Conservation (phyloP, 2,888 invertebrate species). For the Glyphotaelius pellucidus region DNA sequence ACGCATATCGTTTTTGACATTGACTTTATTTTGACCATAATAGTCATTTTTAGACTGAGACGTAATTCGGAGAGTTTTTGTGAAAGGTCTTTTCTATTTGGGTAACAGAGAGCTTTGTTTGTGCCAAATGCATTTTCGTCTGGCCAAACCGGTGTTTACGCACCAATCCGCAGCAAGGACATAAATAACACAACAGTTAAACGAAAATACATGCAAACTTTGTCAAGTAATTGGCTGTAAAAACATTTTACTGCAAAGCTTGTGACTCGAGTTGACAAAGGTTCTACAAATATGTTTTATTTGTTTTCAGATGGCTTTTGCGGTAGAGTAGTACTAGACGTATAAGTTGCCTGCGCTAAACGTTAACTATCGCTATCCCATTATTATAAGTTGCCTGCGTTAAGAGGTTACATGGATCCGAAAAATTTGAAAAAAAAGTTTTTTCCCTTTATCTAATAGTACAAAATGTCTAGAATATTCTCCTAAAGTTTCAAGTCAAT, state of each 20-base stretch:
- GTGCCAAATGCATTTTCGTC: constrained; percentile 9
- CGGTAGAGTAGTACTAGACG: too few relatives aligned
- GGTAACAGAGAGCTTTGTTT: background rate
- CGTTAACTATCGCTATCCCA: too few relatives aligned
- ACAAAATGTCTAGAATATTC: too few relatives aligned
- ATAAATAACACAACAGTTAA: background rate
- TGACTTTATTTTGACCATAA: background rate
- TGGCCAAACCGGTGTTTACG: background rate
- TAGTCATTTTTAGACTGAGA: background rate
- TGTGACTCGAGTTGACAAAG: background rate
- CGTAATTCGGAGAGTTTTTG: background rate
- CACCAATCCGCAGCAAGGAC: background rate
- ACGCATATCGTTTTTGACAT: background rate
- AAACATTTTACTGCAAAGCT: background rate
- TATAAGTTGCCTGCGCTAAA: too few relatives aligned
- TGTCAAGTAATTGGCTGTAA: background rate
- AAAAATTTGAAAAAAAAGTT: too few relatives aligned
- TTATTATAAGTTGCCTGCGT: too few relatives aligned
- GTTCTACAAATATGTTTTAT: background rate
- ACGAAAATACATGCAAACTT: background rate
- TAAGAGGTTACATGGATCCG: too few relatives aligned
- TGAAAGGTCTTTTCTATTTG: constrained; percentile 1
- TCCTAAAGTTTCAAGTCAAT: too few relatives aligned
- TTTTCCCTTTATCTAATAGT: too few relatives aligned
- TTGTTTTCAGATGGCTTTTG: too few relatives aligned